Evolutionary conservation across 2,888 invertebrate species (phyloP).

Genomic region (Tetragonula carbonaria): DNA sequence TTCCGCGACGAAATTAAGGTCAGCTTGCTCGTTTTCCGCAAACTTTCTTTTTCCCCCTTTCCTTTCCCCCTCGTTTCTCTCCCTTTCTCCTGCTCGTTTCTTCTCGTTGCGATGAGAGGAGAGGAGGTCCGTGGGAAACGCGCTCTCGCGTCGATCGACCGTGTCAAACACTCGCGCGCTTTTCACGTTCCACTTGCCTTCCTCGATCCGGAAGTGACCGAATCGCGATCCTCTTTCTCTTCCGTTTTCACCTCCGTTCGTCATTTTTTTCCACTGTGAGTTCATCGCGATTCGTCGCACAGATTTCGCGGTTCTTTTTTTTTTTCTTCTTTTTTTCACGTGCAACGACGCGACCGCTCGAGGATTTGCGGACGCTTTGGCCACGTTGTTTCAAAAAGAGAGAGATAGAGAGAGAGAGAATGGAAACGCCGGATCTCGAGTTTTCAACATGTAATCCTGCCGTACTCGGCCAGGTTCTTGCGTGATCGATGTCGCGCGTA

Average conservation of each 20-base stretch:
- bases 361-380: background rate
- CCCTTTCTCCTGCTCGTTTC: background rate
- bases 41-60: background rate
- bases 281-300: conserved; percentile 3
- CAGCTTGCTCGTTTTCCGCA: conserved; percentile 41
- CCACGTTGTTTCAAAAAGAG: background rate
- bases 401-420: background rate
- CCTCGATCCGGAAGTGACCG: conserved; percentile 21
- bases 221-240: background rate
- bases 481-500: background rate
- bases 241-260: background rate
- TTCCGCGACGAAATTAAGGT: conserved; percentile 64
- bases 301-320: background rate
- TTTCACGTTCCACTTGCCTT: conserved; percentile 51
- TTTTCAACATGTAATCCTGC: conserved; percentile 9
- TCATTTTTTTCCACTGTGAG: background rate
- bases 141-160: conserved; percentile 12
- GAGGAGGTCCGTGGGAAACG: conserved; percentile 58
- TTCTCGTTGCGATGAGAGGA: background rate
- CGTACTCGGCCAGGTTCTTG: background rate
- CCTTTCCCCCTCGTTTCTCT: background rate
- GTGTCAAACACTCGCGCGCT: conserved; percentile 37
- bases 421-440: background rate
- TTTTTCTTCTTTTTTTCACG: background rate
- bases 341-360: background rate